Evolutionary conservation across 2,888 invertebrate species (phyloP).

Genomic region (Alsophila aescularia): DNA sequence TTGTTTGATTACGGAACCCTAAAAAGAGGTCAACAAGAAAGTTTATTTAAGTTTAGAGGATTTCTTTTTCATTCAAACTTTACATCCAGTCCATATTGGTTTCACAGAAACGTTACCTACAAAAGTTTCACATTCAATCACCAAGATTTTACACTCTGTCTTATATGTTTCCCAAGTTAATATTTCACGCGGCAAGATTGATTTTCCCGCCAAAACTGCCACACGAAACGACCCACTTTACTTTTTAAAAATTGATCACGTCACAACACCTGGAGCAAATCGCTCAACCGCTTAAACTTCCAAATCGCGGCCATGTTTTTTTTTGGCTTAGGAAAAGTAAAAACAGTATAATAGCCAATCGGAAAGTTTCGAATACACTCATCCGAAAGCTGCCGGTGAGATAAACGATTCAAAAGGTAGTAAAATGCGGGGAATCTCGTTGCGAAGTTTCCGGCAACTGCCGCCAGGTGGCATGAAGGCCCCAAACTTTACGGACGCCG

Average conservation of each 20-base stretch:
- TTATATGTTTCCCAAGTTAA: neutral
- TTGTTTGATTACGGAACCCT: too few species aligned
- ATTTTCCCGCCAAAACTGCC: constrained; percentile 3
- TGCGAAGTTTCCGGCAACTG: constrained; percentile 24
- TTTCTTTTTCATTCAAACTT: too few species aligned
- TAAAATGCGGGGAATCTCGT: constrained; percentile 41
- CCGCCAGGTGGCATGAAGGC: constrained; percentile 40
- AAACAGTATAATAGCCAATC: constrained; percentile 63
- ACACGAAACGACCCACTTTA: constrained; percentile 1
- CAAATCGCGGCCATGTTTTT: constrained; percentile 7
- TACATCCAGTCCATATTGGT: neutral
- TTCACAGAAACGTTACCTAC: neutral
- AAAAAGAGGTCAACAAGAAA: too few species aligned
- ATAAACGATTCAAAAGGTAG: constrained; percentile 60
- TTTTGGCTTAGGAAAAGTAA: constrained; percentile 43
- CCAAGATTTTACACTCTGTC: neutral
- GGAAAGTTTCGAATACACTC: constrained; percentile 62
- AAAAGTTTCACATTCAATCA: neutral
- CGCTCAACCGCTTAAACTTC: constrained; percentile 16
- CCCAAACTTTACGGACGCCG: constrained; percentile 32
- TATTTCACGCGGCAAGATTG: constrained; percentile 1
- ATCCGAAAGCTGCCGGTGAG: constrained; percentile 43
- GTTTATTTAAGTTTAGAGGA: too few species aligned
- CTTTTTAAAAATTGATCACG: constrained; percentile 14
- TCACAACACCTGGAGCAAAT: constrained; percentile 20